Conservation (phyloP, 2,113 vertebrate genomes). For the Embiotoca jacksoni region DNA sequence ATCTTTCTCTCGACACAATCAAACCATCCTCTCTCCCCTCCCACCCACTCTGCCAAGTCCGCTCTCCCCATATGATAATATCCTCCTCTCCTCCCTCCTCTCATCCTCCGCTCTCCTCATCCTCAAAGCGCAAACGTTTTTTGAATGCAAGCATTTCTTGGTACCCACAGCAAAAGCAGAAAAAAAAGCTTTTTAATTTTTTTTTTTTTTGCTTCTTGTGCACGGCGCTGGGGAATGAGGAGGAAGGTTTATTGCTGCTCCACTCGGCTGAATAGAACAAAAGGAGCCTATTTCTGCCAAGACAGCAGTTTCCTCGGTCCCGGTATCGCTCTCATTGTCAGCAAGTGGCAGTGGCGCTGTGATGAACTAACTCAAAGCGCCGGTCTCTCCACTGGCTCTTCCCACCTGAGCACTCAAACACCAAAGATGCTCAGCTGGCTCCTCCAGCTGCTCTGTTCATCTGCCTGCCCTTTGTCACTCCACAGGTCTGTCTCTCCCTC, state of each 20-base stretch:
- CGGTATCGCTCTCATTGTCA: slow-evolving; percentile 65
- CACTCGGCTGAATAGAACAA: slow-evolving; percentile 71
- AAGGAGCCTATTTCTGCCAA: slow-evolving; percentile 59
- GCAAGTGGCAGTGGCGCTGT: slow-evolving; percentile 55
- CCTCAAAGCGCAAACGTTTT: slow-evolving; percentile 64
- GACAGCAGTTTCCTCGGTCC: slow-evolving; percentile 69
- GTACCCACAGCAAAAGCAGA: slow-evolving; percentile 41
- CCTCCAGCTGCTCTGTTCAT: slow-evolving; percentile 52
- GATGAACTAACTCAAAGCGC: slow-evolving; percentile 70
- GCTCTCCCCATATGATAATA: slow-evolving; percentile 56
- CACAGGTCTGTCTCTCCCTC: slow-evolving; percentile 27
- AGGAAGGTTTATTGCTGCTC: slow-evolving; percentile 63
- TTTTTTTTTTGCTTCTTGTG: slow-evolving; percentile 23
- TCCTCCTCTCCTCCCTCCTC: slow-evolving; percentile 46
- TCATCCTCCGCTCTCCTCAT: slow-evolving; percentile 44
- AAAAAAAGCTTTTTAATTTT: not conserved
- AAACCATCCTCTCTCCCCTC: slow-evolving; percentile 34
- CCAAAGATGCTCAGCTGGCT: slow-evolving; percentile 40
- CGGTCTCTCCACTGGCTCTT: slow-evolving; percentile 30
- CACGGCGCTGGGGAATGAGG: slow-evolving; percentile 36
- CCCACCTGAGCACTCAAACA: slow-evolving; percentile 53
- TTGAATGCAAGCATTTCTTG: slow-evolving; percentile 59
- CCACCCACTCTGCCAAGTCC: slow-evolving; percentile 39
- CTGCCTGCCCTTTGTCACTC: slow-evolving; percentile 40
- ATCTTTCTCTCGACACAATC: slow-evolving; percentile 59